Evolutionary conservation across 2,113 vertebrate species (phyloP).

Genomic region (Anolis sagrei): DNA sequence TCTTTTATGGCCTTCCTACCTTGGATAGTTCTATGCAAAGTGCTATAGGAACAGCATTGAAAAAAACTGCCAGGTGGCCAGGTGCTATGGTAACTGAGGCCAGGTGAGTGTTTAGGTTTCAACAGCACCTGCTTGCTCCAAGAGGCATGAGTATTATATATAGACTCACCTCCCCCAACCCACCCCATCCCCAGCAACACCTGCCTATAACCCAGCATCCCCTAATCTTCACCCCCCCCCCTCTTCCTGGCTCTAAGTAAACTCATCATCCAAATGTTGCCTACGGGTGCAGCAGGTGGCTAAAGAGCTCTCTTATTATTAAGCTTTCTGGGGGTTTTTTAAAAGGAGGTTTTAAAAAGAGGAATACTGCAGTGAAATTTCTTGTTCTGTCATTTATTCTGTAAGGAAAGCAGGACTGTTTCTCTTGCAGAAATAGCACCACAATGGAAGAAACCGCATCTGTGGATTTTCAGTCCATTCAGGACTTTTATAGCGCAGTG

Average conservation of each 20-base stretch:
- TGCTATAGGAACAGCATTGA: background rate
- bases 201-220: background rate
- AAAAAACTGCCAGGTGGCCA: constrained; percentile 17
- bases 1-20: background rate
- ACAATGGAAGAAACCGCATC: background rate
- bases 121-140: constrained; percentile 19
- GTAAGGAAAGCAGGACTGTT: background rate
- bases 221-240: background rate
- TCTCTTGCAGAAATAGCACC: background rate
- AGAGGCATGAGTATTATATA: background rate
- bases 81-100: constrained; percentile 18
- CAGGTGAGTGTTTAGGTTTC: constrained; percentile 20
- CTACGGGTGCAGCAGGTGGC: background rate
- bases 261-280: background rate
- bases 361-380: background rate
- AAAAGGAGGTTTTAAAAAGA: too few species aligned
- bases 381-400: background rate
- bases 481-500: background rate
- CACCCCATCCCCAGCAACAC: background rate
- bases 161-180: background rate
- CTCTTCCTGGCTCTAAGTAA: constrained; percentile 1
- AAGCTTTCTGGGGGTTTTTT: background rate
- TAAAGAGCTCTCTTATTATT: background rate
- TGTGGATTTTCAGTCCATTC: too few species aligned
- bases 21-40: background rate